A percentile compares a stretch with the other conserved stretches of the same genome.
phyloP scores from a whole-genome alignment of 30 jellyfish, hydroid and myxozoan species.

The Chrysaora quinquecirrha region DNA sequence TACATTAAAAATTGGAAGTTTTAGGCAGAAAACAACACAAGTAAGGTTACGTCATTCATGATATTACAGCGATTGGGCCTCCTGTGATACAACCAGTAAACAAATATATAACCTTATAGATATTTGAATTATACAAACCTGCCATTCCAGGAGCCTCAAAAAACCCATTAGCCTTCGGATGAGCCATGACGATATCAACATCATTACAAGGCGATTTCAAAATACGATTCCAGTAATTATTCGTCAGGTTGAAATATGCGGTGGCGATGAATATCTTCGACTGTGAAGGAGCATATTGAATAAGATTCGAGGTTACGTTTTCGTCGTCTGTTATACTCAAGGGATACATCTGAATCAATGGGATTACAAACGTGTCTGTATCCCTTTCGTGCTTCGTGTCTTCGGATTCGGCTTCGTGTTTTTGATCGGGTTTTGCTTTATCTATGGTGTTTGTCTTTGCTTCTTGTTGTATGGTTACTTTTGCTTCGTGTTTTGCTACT shows the following conservation, averaged over 20 bases:
- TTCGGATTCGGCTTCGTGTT: no score
- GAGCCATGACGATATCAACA: constrained; percentile 87
- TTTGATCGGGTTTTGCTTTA: no score
- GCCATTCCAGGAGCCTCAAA: constrained; percentile 97
- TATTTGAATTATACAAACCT: constrained; percentile 68
- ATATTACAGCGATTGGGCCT: no score
- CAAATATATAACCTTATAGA: no score
- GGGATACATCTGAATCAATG: constrained; percentile 80
- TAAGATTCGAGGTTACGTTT: constrained; percentile 56
- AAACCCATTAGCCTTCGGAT: constrained; percentile 97
- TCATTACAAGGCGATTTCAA: constrained; percentile 31
- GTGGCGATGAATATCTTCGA: constrained; percentile 79
- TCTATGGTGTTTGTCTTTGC: no score
- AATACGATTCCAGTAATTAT: constrained; percentile 78
- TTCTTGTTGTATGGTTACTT: no score
- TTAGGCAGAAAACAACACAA: no score
- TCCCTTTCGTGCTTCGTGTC: neutral
- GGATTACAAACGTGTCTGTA: constrained; percentile 87
- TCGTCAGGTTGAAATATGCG: constrained; percentile 91
- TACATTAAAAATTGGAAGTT: no score
- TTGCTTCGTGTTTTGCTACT: neutral
- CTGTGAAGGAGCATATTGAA: constrained; percentile 73
- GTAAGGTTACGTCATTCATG: no score
- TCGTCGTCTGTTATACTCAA: constrained; percentile 81
- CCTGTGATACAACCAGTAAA: no score